A percentile compares a stretch with the other conserved stretches of the same genome.
Evolutionary conservation across 1,140 invertebrate species (phyloP).

Genomic region (Augochlora pura): DNA sequence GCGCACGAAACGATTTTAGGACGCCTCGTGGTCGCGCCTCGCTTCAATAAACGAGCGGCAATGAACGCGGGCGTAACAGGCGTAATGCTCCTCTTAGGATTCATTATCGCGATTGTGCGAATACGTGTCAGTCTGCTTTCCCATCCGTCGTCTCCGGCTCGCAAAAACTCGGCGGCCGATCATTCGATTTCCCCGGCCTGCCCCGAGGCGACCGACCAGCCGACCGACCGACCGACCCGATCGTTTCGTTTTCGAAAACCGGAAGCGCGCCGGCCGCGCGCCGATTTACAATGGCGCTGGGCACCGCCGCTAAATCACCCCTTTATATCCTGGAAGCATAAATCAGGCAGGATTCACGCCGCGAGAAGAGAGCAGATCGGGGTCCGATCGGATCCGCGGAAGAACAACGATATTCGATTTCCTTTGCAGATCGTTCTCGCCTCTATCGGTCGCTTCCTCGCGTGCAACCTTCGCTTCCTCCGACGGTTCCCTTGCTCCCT

Average conservation of each 20-base stretch:
- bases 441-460: background rate
- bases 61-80: constrained; percentile 28
- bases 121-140: constrained; percentile 16
- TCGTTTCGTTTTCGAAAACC: constrained; percentile 36
- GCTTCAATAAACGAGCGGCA: constrained; percentile 2
- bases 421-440: constrained; percentile 63
- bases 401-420: constrained; percentile 64
- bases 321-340: constrained; percentile 64
- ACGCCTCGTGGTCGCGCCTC: background rate
- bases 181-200: constrained; percentile 5
- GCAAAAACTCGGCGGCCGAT: background rate
- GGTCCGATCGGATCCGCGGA: background rate
- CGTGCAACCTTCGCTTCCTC: constrained; percentile 48
- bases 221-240: too few species aligned
- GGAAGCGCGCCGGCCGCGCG: constrained; percentile 26
- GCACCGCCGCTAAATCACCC: constrained; percentile 27
- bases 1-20: background rate
- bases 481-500: constrained; percentile 44
- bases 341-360: constrained; percentile 61
- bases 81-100: constrained; percentile 36
- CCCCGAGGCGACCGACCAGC: too few species aligned
- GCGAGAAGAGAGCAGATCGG: constrained; percentile 20
- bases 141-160: background rate
- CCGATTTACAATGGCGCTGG: constrained; percentile 23
- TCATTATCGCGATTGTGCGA: constrained; percentile 46